Base-by-base conservation (phyloP, 2,888 invertebrate genomes). In the Euplexia lucipara region DNA sequence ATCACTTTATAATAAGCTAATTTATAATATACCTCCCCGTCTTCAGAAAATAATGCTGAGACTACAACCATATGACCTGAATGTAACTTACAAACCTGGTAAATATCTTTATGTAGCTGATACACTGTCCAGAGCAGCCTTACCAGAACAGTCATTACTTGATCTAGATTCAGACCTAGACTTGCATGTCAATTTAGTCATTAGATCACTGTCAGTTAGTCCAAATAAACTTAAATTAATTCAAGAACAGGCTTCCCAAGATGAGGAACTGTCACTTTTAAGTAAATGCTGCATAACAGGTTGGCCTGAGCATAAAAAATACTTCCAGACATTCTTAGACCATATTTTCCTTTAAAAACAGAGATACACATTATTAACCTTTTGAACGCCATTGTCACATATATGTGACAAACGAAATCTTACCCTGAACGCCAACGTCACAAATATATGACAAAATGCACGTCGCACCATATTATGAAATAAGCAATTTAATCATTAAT, bases 311-410 rank as follows among this genome's bases (percentile, higher is more conserved):
- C 26, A 26, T 16, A 45, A 45, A n/a, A 45, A 26, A 1, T 14
- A 26, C 5, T 45, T 8, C 45, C 45, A n/a, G 26, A 45, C 45
- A 45, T 26, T 5, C 9, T 16, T 10, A 30, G 0, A 6, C 47
- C 47, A 6, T 47, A 47, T 47, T 47, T 47, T 47, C 26, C 47
- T 16, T 30, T 45, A 45, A 45, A 45, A 42, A 42, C 42, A 20
- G 42, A 42, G 3, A 12, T 45, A 26, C 26, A 22, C 9, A 4
- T 26, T 8, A 26, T n/a, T n/a, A n/a, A n/a, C n/a, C n/a, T n/a
- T n/a, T n/a, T n/a, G n/a, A n/a, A n/a, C n/a, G n/a, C n/a, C n/a
- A n/a, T n/a, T n/a, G n/a, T n/a, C n/a, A n/a, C n/a, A n/a, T n/a
- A n/a, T n/a, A n/a, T n/a, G n/a, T n/a, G n/a, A n/a, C n/a, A n/a